phyloP scores from a whole-genome alignment of 2,113 vertebrate species.

The Cranoglanis bouderius region DNA sequence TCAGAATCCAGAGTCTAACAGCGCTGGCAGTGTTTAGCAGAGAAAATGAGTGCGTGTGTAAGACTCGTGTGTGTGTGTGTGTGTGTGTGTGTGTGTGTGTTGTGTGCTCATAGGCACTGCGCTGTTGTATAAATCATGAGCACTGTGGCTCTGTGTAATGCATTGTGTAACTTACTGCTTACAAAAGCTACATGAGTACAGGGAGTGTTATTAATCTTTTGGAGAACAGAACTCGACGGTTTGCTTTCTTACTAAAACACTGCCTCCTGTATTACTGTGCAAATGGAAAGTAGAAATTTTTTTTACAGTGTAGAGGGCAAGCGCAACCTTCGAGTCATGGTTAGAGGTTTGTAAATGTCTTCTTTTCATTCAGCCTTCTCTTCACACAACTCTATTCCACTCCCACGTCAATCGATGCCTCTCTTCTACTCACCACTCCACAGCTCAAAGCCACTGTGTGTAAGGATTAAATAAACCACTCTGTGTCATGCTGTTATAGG shows the following conservation, averaged over 20 bases:
- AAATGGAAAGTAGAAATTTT: neutral
- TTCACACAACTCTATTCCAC: neutral
- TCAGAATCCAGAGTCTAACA: neutral
- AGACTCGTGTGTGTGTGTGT: neutral
- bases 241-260: neutral
- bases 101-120: neutral
- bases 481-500: neutral
- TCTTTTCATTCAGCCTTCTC: neutral
- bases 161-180: neutral
- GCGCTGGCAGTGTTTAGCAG: neutral
- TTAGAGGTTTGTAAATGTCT: neutral
- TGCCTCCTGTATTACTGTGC: neutral
- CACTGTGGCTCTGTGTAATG: neutral
- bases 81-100: neutral
- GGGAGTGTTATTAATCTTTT: constrained; percentile 22
- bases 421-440: neutral
- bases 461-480: neutral
- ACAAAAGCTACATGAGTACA: neutral
- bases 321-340: neutral
- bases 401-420: neutral
- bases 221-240: neutral
- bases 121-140: neutral
- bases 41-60: neutral
- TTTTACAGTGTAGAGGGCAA: neutral
- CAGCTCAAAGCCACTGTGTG: too few relatives aligned